Percentiles rank a stretch among this genome's conserved stretches.
These are phyloP conservation scores for Ariolimax columbianus DNA, from an alignment of 2,888 invertebrate genomes.

Conservation along the genomic window DNA sequence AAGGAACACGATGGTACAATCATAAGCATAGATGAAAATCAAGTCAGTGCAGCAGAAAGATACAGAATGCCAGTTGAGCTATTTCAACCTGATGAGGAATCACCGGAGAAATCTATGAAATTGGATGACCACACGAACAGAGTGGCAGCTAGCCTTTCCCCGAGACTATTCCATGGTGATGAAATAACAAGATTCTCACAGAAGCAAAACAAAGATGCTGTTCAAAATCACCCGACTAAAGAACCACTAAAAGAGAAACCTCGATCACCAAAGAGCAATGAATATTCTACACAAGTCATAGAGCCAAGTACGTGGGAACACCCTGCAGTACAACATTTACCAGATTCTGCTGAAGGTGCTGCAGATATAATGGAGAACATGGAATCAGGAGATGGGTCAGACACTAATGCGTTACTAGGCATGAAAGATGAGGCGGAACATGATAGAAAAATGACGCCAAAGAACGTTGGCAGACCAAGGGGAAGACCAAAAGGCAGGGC, in stretches of 20 bases:
- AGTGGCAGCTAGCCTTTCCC: conserved; percentile 14
- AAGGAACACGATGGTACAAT: not conserved
- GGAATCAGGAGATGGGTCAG: not conserved
- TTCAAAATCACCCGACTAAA: not conserved
- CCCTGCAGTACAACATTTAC: not conserved
- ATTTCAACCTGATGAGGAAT: conserved; percentile 51
- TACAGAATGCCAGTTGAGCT: conserved; percentile 48
- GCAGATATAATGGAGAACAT: not conserved
- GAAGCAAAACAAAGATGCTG: not conserved
- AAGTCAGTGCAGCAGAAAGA: conserved; percentile 48
- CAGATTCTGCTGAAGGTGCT: not conserved
- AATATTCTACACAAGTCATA: not conserved
- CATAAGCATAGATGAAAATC: conserved; percentile 44
- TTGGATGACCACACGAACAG: not conserved
- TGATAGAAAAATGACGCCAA: not conserved
- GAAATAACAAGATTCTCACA: not conserved
- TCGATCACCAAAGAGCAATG: not conserved
- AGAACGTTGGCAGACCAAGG: not conserved
- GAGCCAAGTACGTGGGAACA: not conserved
- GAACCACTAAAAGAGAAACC: not conserved
- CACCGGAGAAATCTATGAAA: conserved; percentile 43
- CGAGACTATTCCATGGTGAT: conserved; percentile 20
- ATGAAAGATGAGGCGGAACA: not conserved
- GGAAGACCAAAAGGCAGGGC: not conserved
- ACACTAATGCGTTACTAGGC: not conserved